These are phyloP conservation scores for Pseudolycoriella hygida DNA, from an alignment of 2,888 invertebrate genomes.

Conservation along the genomic window DNA sequence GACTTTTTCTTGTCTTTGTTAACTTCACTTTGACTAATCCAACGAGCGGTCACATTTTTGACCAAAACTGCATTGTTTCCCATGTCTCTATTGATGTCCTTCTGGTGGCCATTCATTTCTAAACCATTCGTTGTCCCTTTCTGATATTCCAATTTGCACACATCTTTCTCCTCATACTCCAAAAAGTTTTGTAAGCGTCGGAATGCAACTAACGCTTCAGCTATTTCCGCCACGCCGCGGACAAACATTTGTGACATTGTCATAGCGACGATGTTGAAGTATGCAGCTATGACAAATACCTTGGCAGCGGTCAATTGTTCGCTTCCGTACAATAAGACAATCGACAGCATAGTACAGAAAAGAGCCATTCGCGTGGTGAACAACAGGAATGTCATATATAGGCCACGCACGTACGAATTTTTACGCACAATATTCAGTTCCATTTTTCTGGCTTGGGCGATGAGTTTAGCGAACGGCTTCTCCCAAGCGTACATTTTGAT, in stretches of 20 bases:
- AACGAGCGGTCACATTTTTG: conserved; percentile 29
- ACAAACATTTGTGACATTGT: conserved; percentile 41
- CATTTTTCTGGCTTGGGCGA: conserved; percentile 47
- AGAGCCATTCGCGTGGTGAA: conserved; percentile 58
- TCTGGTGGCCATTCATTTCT: background rate
- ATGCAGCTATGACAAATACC: conserved; percentile 40
- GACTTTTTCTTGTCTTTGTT: background rate
- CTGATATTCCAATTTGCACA: background rate
- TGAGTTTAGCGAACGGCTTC: conserved; percentile 59
- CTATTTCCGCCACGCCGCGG: conserved; percentile 56
- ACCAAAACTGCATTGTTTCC: conserved; percentile 9
- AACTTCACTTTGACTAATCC: conserved; percentile 17
- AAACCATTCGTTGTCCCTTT: background rate
- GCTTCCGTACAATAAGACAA: conserved; percentile 37
- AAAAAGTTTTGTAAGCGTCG: conserved; percentile 38
- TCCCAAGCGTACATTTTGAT: conserved; percentile 93
- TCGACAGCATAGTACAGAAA: conserved; percentile 54
- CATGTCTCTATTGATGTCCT: no score
- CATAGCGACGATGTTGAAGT: conserved; percentile 34
- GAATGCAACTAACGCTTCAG: conserved; percentile 62
- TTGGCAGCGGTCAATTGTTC: conserved; percentile 52
- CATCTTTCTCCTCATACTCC: conserved; percentile 23
- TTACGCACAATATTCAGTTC: conserved; percentile 39
- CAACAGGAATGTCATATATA: conserved; percentile 57
- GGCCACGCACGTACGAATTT: conserved; percentile 42